Evolutionary conservation across 1,140 invertebrate genomes (phyloP).

Genomic region (Drosophila mauritiana): DNA sequence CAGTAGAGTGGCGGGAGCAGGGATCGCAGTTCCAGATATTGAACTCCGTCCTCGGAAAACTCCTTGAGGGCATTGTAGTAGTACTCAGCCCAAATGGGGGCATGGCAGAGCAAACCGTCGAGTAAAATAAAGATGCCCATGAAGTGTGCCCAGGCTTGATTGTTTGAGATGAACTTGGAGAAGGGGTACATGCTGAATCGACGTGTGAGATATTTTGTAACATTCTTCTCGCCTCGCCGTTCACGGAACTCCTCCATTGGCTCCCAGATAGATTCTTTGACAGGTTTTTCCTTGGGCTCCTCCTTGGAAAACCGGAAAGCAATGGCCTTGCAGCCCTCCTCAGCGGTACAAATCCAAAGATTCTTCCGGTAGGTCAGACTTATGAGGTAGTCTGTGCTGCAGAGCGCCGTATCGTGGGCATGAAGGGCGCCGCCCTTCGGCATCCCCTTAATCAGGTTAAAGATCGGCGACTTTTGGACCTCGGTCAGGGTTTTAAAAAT

Average conservation of each 20-base stretch:
- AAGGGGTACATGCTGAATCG: conserved; percentile 68
- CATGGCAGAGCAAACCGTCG: conserved; percentile 88
- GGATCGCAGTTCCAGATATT: conserved; percentile 91
- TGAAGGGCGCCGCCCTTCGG: conserved; percentile 91
- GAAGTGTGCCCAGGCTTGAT: conserved; percentile 90
- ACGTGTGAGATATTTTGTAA: conserved; percentile 25
- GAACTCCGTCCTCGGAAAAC: conserved; percentile 90
- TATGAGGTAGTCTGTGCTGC: conserved; percentile 86
- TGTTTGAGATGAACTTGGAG: conserved; percentile 86
- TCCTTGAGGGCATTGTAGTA: conserved; percentile 89
- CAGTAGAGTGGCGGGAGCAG: conserved; percentile 87
- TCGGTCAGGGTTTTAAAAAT: conserved; percentile 87
- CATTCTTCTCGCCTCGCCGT: conserved; percentile 41
- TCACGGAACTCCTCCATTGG: conserved; percentile 86
- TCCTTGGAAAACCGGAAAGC: conserved; percentile 80
- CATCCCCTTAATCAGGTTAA: conserved; percentile 88
- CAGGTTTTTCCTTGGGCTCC: conserved; percentile 55
- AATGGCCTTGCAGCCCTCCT: conserved; percentile 65
- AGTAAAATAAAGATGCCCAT: conserved; percentile 87
- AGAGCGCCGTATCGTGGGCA: conserved; percentile 89
- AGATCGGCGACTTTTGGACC: conserved; percentile 88
- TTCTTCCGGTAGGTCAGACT: conserved; percentile 55
- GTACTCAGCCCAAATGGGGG: conserved; percentile 89
- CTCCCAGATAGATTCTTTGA: conserved; percentile 86
- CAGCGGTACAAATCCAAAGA: conserved; percentile 60